phyloP scores from a whole-genome alignment of 2,888 invertebrate genomes.

The Morinoia aosen region DNA sequence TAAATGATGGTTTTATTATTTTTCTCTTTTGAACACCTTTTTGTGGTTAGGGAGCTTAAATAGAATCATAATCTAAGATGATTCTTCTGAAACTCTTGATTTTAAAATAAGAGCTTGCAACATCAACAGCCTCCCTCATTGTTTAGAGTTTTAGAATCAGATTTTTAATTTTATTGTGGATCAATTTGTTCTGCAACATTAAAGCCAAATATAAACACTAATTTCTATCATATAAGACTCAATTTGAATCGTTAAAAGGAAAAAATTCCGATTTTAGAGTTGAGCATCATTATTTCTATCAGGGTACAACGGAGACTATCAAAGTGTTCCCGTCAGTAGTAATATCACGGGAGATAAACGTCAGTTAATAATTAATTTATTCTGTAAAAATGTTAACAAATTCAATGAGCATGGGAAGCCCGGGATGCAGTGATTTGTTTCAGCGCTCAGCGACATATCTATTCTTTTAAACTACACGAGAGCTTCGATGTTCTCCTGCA shows the following conservation, averaged over 20 bases:
- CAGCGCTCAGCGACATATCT: neutral
- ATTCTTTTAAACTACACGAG: neutral
- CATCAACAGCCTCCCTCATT: neutral
- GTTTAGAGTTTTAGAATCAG: neutral
- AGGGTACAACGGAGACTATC: neutral
- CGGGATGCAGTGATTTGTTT: neutral
- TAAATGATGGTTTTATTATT: no score
- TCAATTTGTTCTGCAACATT: neutral
- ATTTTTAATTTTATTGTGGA: neutral
- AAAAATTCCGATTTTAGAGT: neutral
- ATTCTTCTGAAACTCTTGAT: neutral
- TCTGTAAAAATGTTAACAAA: neutral
- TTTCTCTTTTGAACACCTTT: no score
- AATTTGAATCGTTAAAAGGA: neutral
- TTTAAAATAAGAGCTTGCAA: neutral
- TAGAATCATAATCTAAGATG: neutral
- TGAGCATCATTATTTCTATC: no score
- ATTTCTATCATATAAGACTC: neutral
- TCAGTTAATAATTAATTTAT: neutral
- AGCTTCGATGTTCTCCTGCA: neutral
- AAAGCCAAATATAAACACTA: neutral
- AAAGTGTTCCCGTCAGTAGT: neutral
- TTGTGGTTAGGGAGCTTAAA: no score
- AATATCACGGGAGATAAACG: neutral
- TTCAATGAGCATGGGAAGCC: neutral